Percentiles rank a stretch among this genome's conserved stretches.
phyloP scores from a whole-genome alignment of 2,888 invertebrate species.

The Philereme transversata region DNA sequence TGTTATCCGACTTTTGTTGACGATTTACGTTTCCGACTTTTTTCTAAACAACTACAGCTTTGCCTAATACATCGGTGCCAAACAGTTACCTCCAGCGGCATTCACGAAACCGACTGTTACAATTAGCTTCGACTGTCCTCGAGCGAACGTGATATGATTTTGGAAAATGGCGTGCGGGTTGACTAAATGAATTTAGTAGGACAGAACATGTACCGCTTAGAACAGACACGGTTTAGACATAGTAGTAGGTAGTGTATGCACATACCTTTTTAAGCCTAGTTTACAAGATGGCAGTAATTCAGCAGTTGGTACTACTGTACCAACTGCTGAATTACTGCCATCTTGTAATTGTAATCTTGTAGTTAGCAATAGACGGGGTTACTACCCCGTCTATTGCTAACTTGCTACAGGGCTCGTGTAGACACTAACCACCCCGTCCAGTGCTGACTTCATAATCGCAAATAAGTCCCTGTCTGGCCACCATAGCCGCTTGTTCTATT shows the following conservation, averaged over 20 bases:
- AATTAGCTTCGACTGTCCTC: constrained; percentile 23
- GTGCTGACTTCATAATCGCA: no score
- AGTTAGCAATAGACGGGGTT: no score
- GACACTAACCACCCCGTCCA: no score
- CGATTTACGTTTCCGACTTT: background rate
- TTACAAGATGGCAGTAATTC: no score
- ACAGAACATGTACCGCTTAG: constrained; percentile 15
- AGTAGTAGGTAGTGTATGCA: background rate
- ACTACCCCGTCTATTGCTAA: no score
- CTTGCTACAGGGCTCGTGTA: no score
- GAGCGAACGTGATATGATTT: constrained; percentile 28
- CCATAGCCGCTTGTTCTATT: no score
- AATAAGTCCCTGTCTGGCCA: no score
- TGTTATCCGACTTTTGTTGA: no score
- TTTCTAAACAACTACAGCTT: background rate
- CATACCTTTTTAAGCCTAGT: background rate
- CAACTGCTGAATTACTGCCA: no score
- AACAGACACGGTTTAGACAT: constrained; percentile 5
- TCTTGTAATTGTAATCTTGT: no score
- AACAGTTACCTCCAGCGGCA: constrained; percentile 29
- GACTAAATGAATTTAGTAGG: constrained; percentile 15
- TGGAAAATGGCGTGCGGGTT: constrained; percentile 13
- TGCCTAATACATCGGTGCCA: constrained; percentile 25
- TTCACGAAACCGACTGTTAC: constrained; percentile 22
- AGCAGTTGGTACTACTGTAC: no score